Evolutionary conservation across 2,797 vertebrate species (phyloP).

Genomic region (Miichthys miiuy): DNA sequence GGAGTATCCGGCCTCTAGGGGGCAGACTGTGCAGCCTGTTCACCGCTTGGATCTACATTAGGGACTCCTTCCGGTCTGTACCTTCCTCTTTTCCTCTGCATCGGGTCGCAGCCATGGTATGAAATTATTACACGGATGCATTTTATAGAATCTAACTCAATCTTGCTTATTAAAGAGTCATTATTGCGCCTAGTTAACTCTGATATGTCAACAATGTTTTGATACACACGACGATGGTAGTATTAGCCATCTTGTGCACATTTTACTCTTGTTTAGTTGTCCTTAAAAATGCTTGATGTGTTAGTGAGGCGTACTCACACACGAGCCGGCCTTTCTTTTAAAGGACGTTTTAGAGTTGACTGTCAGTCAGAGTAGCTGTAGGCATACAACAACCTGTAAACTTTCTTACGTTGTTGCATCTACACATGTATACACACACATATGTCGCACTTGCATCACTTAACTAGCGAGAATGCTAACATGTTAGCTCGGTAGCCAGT

Average conservation of each 20-base stretch:
- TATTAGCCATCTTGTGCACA: neutral
- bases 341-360: fast-evolving
- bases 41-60: conserved; percentile 39
- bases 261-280: neutral
- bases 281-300: fast-evolving
- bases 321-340: neutral
- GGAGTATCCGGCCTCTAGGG: conserved; percentile 44
- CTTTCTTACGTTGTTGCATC: fast-evolving
- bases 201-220: neutral
- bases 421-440: neutral
- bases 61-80: conserved; percentile 60
- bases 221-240: fast-evolving
- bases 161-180: conserved; percentile 18
- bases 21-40: conserved; percentile 10
- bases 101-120: conserved; percentile 83
- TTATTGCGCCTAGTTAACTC: fast-evolving
- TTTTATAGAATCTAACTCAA: conserved; percentile 73
- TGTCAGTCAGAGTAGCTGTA: fast-evolving
- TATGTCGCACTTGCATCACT: no score
- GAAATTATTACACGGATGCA: conserved; percentile 16
- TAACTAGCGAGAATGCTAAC: conserved; percentile 17
- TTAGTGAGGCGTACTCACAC: neutral
- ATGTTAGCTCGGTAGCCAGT: conserved; percentile 7
- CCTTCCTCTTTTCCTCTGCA: conserved; percentile 81
- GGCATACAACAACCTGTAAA: fast-evolving